Evolutionary conservation across 2,888 invertebrate genomes (phyloP).

Genomic region (Microdon myrmicae): DNA sequence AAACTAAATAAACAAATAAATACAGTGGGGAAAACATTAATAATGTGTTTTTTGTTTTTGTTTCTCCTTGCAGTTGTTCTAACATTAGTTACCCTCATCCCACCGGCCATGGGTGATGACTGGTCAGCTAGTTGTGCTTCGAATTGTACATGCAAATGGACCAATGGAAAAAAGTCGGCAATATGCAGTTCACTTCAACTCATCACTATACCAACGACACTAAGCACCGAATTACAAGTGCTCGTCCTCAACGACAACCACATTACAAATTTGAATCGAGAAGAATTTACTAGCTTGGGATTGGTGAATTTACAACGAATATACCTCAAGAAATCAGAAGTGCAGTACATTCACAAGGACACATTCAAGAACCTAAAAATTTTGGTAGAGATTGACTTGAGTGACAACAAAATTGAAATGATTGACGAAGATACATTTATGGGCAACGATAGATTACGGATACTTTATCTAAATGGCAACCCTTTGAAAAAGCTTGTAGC

Average conservation of each 20-base stretch:
- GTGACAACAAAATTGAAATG: conserved; percentile 80
- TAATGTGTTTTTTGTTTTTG: conserved; percentile 1
- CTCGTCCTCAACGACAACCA: conserved; percentile 85
- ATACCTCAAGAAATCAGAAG: conserved; percentile 79
- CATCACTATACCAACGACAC: conserved; percentile 77
- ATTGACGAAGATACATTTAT: conserved; percentile 83
- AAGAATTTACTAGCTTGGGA: conserved; percentile 82
- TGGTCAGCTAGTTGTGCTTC: conserved; percentile 87
- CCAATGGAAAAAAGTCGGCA: conserved; percentile 89
- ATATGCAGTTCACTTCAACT: conserved; percentile 84
- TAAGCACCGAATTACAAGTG: conserved; percentile 78
- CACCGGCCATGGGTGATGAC: conserved; percentile 73
- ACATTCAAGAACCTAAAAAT: conserved; percentile 89
- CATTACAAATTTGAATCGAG: conserved; percentile 78
- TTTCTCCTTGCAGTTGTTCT: conserved; percentile 53
- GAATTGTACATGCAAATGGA: conserved; percentile 92
- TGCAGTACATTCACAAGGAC: conserved; percentile 81
- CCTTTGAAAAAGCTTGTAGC: conserved; percentile 78
- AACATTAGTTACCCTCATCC: conserved; percentile 54
- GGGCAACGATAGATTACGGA: conserved; percentile 83
- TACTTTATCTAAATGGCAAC: conserved; percentile 84
- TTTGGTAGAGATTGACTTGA: conserved; percentile 86
- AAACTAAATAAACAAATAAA: too few species aligned
- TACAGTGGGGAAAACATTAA: too few species aligned
- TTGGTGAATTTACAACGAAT: conserved; percentile 86